Base-by-base conservation (phyloP, 2,888 invertebrate genomes). In the Euclidia mi region DNA sequence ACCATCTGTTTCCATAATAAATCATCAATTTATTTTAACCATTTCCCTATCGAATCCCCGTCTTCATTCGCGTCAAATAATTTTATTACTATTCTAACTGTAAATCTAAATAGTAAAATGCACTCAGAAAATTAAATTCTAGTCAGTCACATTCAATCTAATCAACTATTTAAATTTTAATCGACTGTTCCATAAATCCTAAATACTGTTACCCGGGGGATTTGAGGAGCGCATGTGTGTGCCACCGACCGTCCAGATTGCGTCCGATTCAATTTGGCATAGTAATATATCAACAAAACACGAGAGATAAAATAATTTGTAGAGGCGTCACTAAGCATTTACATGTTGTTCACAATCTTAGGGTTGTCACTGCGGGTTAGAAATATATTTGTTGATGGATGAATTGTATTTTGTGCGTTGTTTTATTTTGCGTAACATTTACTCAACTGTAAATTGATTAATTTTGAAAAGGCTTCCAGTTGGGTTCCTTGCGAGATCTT, bases 271-370 rank as follows among this genome's bases (percentile, higher is more conserved):
- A 92, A 94, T 92, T 92, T 90, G 79, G 79, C 84, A 82, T 82
- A 76, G 87, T 88, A 90, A 92, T 94, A 91, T 90, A 91, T 93
- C 90, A 92, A 91, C 90, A 89, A 89, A 89, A 90, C 87, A 82
- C 73, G 76, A 77, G 79, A 86, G 88, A 91, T 89, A 90, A 89
- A 88, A 92, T 92, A 91, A 90, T 93, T 94, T 92, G 88, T 90
- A 90, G 89, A 89, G 85, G 89, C 89, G 91, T 91, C 90, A 88
- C 87, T 82, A 84, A 84, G 82, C 81, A 87, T 90, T 89, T 87
- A 85, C 84, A 88, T 82, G 78, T 84, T 73, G 79, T 76, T 49
- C 31, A 15, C 12, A 59, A 45, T 18, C 20, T 45, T 74, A 86
- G 89, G 90, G 91, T 50, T 87, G 82, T 11, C 81, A 56, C 34